Evolutionary conservation across 2,797 vertebrate genomes (phyloP), one percentile per base, ranked within the genome.

Genomic region (Arnoldichthys spilopterus): DNA sequence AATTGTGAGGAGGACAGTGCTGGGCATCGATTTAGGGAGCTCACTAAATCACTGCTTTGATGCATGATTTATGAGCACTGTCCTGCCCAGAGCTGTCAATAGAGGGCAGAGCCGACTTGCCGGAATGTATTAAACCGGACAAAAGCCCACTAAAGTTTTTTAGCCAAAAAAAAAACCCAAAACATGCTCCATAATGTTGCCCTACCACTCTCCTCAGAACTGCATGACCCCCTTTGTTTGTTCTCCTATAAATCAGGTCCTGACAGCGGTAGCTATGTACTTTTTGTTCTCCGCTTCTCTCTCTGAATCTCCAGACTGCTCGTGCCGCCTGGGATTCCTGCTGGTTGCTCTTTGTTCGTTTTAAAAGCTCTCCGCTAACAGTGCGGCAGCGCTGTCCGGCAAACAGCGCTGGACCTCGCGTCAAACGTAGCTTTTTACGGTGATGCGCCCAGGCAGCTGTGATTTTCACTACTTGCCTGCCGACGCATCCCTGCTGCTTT

Each of bases 361-460:
- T 73, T 77, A 13, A 66, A 66, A 66, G 63, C 37, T 40, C n/a
- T 24, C 30, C 15, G 24, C 54, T 53, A 58, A 59, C 16, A 68
- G 7, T 16, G 16, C 63, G 40, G 26, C 20, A 43, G 24, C 62
- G 43, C 11, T 15, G 47, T 6, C 30, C 49, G 32, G 67, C 4
- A 66, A 49, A n/a, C 20, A 70, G 45, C 54, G 34, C 12, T 18
- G 59, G 26, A 43, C 51, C 24, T 69, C 43, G 61, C 49, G 82
- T 56, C 83, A 86, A 86, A 86, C 83, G 76, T 83, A 77, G 77
- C 82, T 87, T 85, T 83, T 74, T 61, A 28, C 64, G 74, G 30
- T 54, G 66, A 73, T 74, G 75, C 71, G 16, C 62, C 76, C 37
- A 75, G 68, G 59, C 69, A 74, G 15, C 75, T 75, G 49, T 58